Conservation (phyloP, 1,140 invertebrate species). For the Cydia pomonella region DNA sequence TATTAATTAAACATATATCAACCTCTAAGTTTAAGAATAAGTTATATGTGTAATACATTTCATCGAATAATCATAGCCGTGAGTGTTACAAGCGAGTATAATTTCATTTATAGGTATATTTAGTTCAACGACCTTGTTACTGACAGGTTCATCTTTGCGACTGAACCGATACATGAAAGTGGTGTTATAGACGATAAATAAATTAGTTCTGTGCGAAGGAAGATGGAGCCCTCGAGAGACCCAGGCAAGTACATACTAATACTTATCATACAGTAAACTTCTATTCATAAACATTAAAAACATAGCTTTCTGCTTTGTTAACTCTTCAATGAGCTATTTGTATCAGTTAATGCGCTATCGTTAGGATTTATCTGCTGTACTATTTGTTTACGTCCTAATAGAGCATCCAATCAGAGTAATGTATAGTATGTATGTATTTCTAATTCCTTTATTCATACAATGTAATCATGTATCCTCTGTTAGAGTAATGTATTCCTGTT, state of each 20-base stretch:
- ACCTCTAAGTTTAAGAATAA: constrained; percentile 32
- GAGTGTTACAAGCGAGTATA: constrained; percentile 51
- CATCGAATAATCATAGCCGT: constrained; percentile 43
- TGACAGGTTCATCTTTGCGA: constrained; percentile 79
- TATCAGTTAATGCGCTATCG: background rate
- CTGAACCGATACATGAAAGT: constrained; percentile 77
- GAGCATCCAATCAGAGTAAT: background rate
- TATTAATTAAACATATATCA: background rate
- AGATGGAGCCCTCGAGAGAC: constrained; percentile 77
- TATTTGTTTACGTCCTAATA: constrained; percentile 3
- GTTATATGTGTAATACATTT: constrained; percentile 44
- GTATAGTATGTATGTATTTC: background rate
- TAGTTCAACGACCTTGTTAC: constrained; percentile 81
- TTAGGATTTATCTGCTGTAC: constrained; percentile 20
- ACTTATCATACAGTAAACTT: background rate
- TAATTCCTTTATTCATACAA: background rate
- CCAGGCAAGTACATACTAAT: constrained; percentile 60
- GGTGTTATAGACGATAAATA: constrained; percentile 64
- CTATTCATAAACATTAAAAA: background rate
- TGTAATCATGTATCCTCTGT: background rate
- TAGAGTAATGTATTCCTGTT: background rate
- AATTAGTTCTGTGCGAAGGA: constrained; percentile 48
- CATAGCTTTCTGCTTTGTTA: constrained; percentile 12
- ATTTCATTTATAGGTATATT: constrained; percentile 76
- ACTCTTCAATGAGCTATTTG: constrained; percentile 8